A percentile compares a stretch with the other conserved stretches of the same genome.
Conservation (phyloP, 2,113 vertebrate species). For the Forbesichthys papilliferus region DNA sequence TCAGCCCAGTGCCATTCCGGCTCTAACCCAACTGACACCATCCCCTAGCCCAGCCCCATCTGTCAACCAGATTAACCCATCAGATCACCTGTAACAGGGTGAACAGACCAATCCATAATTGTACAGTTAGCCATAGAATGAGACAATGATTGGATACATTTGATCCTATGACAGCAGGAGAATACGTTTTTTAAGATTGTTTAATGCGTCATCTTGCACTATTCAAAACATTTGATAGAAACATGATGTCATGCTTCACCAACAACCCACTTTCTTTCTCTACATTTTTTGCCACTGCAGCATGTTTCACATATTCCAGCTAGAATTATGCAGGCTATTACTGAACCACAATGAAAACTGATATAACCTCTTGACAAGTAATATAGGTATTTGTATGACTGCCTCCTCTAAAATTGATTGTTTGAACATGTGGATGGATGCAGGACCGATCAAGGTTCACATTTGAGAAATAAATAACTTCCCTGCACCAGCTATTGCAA, state of each 20-base stretch:
- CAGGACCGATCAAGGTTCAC: slow-evolving; percentile 8
- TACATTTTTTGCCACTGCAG: not conserved
- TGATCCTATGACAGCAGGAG: not conserved
- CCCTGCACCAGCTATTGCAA: not conserved
- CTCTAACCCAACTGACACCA: slow-evolving; percentile 27
- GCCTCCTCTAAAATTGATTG: too few relatives aligned
- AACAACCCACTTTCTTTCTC: not conserved
- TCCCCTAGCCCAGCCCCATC: slow-evolving; percentile 40
- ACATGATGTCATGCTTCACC: not conserved
- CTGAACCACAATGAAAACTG: slow-evolving; percentile 46
- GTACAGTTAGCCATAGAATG: too few relatives aligned
- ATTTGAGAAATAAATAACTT: slow-evolving; percentile 32
- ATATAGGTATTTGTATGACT: too few relatives aligned
- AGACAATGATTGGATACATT: not conserved
- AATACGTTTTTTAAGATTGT: not conserved
- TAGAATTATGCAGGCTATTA: slow-evolving; percentile 13
- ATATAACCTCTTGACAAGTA: too few relatives aligned
- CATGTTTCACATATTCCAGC: not conserved
- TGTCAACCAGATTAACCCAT: slow-evolving; percentile 62
- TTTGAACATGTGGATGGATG: slow-evolving; percentile 16
- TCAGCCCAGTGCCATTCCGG: slow-evolving; percentile 52
- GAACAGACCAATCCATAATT: not conserved
- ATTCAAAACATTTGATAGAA: not conserved
- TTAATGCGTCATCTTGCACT: not conserved
- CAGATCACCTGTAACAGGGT: slow-evolving; percentile 40